Conservation (phyloP, 2,888 invertebrate species). For the Brachypalpus laphriformis region DNA sequence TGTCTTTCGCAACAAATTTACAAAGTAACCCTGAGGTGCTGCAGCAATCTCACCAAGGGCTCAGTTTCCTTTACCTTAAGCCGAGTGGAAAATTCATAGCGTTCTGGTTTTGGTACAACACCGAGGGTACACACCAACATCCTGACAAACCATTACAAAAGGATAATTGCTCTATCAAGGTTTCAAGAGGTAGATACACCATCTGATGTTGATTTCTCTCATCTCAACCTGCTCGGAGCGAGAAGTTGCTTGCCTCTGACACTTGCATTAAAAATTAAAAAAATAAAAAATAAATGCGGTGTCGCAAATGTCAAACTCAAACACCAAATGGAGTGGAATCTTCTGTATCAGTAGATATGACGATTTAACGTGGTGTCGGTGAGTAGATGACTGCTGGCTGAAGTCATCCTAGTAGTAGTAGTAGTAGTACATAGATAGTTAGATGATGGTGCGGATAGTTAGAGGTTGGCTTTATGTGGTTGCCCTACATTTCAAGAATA, state of each 20-base stretch:
- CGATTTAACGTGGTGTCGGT: conserved; percentile 42
- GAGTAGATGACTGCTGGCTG: background rate
- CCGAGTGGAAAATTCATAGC: conserved; percentile 38
- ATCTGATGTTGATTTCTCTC: conserved; percentile 13
- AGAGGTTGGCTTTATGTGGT: conserved; percentile 63
- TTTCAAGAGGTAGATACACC: conserved; percentile 32
- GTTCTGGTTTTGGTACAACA: conserved; percentile 22
- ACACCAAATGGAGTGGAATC: conserved; percentile 72
- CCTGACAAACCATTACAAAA: conserved; percentile 7
- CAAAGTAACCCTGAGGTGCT: background rate
- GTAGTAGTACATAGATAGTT: background rate
- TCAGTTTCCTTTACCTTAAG: conserved; percentile 26
- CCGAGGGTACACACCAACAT: conserved; percentile 1
- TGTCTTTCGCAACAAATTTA: background rate
- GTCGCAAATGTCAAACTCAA: conserved; percentile 71
- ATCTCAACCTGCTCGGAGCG: background rate
- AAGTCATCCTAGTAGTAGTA: conserved; percentile 27
- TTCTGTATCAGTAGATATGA: conserved; percentile 57
- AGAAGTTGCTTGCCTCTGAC: conserved; percentile 1
- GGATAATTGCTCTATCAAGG: conserved; percentile 66
- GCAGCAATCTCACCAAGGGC: background rate
- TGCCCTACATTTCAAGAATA: conserved; percentile 67
- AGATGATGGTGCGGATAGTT: conserved; percentile 62
- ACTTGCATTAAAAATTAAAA: conserved; percentile 55
- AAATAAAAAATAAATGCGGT: conserved; percentile 36